Conservation (phyloP, 2,113 vertebrate species). For the Desmodus rotundus region DNA sequence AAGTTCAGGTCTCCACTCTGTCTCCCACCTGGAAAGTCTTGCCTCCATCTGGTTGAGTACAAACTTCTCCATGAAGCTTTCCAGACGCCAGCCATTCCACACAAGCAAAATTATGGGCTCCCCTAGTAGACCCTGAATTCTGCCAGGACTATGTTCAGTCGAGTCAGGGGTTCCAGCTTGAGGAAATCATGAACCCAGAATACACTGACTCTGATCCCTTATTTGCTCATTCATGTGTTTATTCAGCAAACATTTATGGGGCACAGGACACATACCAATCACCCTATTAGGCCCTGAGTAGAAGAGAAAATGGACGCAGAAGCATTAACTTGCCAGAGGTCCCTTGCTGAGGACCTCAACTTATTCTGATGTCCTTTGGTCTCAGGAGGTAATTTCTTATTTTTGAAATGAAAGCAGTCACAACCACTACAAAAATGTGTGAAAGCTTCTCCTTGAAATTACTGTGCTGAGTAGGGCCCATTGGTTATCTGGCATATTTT, state of each 20-base stretch:
- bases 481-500: neutral
- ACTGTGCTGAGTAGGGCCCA: neutral
- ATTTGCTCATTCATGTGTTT: neutral
- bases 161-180: neutral
- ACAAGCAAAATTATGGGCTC: neutral
- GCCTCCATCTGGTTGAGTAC: neutral
- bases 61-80: neutral
- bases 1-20: neutral
- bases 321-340: neutral
- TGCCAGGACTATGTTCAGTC: neutral
- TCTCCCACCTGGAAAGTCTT: neutral
- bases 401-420: conserved; percentile 35
- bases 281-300: neutral
- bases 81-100: neutral
- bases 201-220: neutral
- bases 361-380: neutral
- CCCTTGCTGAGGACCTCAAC: neutral
- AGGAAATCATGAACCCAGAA: neutral
- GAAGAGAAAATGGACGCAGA: neutral
- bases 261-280: neutral
- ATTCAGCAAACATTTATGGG: neutral
- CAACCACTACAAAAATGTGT: neutral
- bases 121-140: neutral
- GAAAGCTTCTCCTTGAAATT: conserved; percentile 13
- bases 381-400: neutral